Percentiles rank a stretch among this genome's conserved stretches.
phyloP scores from a whole-genome alignment of 2,113 vertebrate genomes.

The Embiotoca jacksoni region DNA sequence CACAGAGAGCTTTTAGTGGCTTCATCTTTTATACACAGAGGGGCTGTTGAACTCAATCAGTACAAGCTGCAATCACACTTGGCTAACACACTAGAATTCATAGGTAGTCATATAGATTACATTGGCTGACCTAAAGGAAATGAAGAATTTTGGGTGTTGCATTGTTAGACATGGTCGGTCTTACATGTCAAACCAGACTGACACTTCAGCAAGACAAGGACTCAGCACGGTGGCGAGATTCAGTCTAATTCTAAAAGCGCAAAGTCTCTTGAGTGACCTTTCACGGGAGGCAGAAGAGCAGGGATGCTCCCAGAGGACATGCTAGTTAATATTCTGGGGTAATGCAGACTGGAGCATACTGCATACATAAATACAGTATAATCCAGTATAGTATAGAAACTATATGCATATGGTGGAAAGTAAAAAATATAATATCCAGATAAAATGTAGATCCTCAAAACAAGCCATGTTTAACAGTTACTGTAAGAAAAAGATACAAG shows the following conservation, averaged over 20 bases:
- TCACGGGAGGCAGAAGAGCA: slow-evolving; percentile 3
- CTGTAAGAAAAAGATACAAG: slow-evolving; percentile 22
- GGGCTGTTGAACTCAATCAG: slow-evolving; percentile 43
- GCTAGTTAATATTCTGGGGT: slow-evolving; percentile 30
- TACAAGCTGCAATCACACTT: slow-evolving; percentile 32
- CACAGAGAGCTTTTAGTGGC: slow-evolving; percentile 59
- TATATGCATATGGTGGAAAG: background rate
- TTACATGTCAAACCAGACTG: slow-evolving; percentile 4
- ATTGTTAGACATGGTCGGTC: background rate
- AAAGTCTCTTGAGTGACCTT: slow-evolving; percentile 27
- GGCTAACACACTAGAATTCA: background rate
- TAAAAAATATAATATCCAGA: background rate
- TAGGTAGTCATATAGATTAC: slow-evolving; percentile 12
- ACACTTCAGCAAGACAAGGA: slow-evolving; percentile 11
- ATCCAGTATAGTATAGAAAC: background rate
- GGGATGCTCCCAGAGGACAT: slow-evolving; percentile 15
- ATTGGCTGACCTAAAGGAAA: background rate
- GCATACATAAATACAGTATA: too few relatives aligned
- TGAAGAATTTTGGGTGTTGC: background rate
- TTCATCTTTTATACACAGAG: slow-evolving; percentile 48
- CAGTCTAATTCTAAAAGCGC: background rate
- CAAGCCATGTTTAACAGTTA: slow-evolving; percentile 21
- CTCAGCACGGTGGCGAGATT: slow-evolving; percentile 13
- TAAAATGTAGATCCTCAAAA: background rate
- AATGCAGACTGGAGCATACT: slow-evolving; percentile 35